Base-by-base conservation (phyloP, 2,113 vertebrate genomes). In the Corythornis madagascariensis region DNA sequence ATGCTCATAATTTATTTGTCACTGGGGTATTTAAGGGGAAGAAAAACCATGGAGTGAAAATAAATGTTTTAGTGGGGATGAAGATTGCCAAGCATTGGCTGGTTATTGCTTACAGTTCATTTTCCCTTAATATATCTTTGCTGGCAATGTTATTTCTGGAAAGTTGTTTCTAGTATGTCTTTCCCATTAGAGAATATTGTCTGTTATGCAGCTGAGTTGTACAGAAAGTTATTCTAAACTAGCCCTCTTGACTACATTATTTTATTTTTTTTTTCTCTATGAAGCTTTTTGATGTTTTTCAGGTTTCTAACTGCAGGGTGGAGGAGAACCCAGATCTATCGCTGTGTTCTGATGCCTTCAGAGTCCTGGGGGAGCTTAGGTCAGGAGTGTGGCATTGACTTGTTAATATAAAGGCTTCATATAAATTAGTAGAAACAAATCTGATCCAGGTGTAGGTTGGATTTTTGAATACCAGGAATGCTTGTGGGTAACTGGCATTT, bases 151-250 rank as follows among this genome's bases (percentile, higher is more conserved):
- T 93, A 94, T 96, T 97, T 96, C 89, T 93, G 95, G 88, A 94
- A 97, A 93, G 93, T 91, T 79, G 71, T 92, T 96, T 95, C 88
- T 86, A 47, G 28, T 71, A 43, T 47, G 89, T 42, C 42, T 89
- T 94, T 92, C 93, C 71, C 93, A 95, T 96, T 96, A 95, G 94
- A 92, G 94, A 95, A 86, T 76, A 87, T 95, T 97, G 93, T 95
- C 84, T 89, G 65, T 65, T 89, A 72, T 96, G 92, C 94, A 94
- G 93, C 91, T 97, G 95, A 94, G 79, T 89, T 88, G 63, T 10
- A 6, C 59, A 67, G 80, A 85, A 85, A 86, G 86, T 92, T 90
- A 33, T 43, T 90, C 90, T 89, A 53, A 93, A 94, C 55, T 59
- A 70, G 38, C 55, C 77, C 56, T 63, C 65, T 29, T 92, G 42